phyloP scores from a whole-genome alignment of 2,888 invertebrate species.

The Diaperis boleti region DNA sequence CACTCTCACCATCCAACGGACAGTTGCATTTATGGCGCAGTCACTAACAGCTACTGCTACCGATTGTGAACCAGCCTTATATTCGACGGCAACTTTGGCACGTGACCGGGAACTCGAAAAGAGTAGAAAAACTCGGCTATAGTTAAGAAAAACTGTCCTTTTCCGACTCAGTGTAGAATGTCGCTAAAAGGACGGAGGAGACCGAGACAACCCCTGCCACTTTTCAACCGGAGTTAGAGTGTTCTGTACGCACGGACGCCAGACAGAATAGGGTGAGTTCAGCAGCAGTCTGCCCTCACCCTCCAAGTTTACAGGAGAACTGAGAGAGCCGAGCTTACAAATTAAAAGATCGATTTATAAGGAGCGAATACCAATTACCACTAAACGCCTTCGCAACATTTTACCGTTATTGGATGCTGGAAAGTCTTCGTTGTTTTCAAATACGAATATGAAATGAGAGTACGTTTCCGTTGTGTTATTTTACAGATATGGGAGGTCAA shows the following conservation, averaged over 20 bases:
- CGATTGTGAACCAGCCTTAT: constrained; percentile 7
- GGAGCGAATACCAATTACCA: constrained; percentile 36
- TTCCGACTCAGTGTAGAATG: constrained; percentile 16
- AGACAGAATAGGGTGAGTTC: constrained; percentile 53
- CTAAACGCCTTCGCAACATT: constrained; percentile 25
- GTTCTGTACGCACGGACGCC: constrained; percentile 51
- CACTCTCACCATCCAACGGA: no score
- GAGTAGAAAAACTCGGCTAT: constrained; percentile 27
- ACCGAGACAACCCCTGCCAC: constrained; percentile 18
- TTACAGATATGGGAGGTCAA: no score
- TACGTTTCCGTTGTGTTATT: not conserved
- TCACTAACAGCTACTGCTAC: no score
- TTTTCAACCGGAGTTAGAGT: constrained; percentile 19
- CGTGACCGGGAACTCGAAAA: constrained; percentile 22
- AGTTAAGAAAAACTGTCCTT: constrained; percentile 13
- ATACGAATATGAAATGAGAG: not conserved
- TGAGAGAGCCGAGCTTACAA: constrained; percentile 43
- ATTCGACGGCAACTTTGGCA: constrained; percentile 25
- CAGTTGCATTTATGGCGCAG: no score
- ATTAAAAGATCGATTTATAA: constrained; percentile 48
- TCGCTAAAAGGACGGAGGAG: constrained; percentile 15
- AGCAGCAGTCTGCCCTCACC: constrained; percentile 47
- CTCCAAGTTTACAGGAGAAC: constrained; percentile 36
- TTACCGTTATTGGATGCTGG: constrained; percentile 16
- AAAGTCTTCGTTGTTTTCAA: not conserved